Conservation (phyloP, 2,888 invertebrate species). For the Hylaea fasciaria region DNA sequence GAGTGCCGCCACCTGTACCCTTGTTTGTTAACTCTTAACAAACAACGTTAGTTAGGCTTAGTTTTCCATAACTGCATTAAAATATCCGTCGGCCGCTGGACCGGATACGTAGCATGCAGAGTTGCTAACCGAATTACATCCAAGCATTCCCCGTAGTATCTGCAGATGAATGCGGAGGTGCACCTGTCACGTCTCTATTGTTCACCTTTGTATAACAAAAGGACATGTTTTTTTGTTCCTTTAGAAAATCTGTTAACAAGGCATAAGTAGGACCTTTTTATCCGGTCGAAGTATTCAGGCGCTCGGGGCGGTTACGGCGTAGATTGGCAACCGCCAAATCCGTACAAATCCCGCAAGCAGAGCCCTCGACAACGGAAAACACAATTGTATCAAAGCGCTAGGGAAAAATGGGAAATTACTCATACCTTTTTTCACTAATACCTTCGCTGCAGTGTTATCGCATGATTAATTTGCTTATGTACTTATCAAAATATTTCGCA, state of each 20-base stretch:
- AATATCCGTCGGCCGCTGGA: conserved; percentile 20
- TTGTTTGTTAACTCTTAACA: conserved; percentile 55
- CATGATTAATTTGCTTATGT: neutral
- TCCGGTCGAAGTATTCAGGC: conserved; percentile 69
- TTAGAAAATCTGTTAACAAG: conserved; percentile 73
- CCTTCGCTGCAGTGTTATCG: conserved; percentile 4
- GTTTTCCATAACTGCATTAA: conserved; percentile 32
- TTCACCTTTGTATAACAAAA: conserved; percentile 45
- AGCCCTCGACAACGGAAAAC: conserved; percentile 59
- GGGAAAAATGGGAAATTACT: conserved; percentile 48
- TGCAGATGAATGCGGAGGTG: conserved; percentile 29
- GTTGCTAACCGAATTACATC: conserved; percentile 30
- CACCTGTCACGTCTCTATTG: conserved; percentile 47
- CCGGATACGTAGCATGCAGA: conserved; percentile 18
- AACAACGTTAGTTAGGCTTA: conserved; percentile 37
- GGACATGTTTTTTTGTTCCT: conserved; percentile 53
- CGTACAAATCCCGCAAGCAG: conserved; percentile 71
- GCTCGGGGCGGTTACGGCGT: conserved; percentile 65
- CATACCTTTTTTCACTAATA: conserved; percentile 38
- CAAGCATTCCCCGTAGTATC: conserved; percentile 23
- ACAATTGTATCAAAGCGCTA: conserved; percentile 67
- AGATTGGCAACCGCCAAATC: conserved; percentile 78
- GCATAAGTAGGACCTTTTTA: conserved; percentile 70
- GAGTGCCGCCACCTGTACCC: conserved; percentile 76
- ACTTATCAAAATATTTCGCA: too few relatives aligned